A percentile compares a stretch with the other conserved stretches of the same genome.
These are phyloP conservation scores for Nothoprocta perdicaria DNA, from an alignment of 2,113 vertebrate genomes.

Conservation along the genomic window DNA sequence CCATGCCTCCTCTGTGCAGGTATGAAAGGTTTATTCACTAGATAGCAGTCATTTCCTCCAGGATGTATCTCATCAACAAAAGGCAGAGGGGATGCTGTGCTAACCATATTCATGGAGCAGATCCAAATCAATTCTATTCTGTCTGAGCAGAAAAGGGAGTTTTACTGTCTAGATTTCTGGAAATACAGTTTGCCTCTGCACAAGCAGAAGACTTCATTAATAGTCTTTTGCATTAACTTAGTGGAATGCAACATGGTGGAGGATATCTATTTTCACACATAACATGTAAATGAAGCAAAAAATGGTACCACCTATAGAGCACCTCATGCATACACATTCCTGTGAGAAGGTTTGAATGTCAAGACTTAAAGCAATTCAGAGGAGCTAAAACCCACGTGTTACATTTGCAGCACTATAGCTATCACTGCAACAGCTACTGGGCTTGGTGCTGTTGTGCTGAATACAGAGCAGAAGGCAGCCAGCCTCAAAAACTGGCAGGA, in stretches of 20 bases:
- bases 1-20: not conserved
- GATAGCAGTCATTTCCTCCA: not conserved
- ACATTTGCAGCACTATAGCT: not conserved
- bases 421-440: not conserved
- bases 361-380: not conserved
- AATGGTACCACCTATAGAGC: not conserved
- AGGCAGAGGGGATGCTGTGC: not conserved
- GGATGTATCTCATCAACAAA: not conserved
- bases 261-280: not conserved
- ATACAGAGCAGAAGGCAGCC: not conserved
- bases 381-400: not conserved
- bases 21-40: not conserved
- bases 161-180: not conserved
- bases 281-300: not conserved
- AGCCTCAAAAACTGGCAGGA: not conserved
- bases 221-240: not conserved
- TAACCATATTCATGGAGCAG: not conserved
- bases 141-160: not conserved
- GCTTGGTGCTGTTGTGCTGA: not conserved
- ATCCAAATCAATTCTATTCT: not conserved
- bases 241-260: not conserved
- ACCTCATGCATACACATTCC: not conserved
- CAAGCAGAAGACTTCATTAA: accelerated
- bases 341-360: not conserved
- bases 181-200: not conserved